phyloP scores from a whole-genome alignment of 2,888 invertebrate species.

The Copidosoma aretas region DNA sequence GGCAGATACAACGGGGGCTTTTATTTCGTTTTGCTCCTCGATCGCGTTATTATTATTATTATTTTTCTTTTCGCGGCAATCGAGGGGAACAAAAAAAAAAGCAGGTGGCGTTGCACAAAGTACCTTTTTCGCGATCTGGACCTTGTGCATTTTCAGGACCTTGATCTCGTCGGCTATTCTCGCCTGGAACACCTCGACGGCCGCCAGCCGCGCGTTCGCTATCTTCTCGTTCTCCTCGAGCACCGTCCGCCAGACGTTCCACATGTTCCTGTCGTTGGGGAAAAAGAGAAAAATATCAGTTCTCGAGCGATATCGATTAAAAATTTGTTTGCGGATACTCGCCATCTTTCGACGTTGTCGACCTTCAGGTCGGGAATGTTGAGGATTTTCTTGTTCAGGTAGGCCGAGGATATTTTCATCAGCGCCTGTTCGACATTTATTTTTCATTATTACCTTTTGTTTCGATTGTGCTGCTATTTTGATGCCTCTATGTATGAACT shows the following conservation, averaged over 20 bases:
- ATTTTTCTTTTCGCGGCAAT: too few relatives aligned
- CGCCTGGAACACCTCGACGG: slow-evolving; percentile 93
- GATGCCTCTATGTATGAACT: neutral
- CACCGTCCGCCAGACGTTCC: slow-evolving; percentile 96
- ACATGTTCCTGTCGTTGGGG: slow-evolving; percentile 80
- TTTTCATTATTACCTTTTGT: slow-evolving; percentile 1
- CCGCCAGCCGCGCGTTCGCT: slow-evolving; percentile 87
- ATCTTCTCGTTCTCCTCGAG: slow-evolving; percentile 94
- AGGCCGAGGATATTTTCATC: slow-evolving; percentile 88
- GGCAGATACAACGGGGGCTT: neutral
- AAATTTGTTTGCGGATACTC: slow-evolving; percentile 45
- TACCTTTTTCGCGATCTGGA: slow-evolving; percentile 82
- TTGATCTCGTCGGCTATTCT: slow-evolving; percentile 95
- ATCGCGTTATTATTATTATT: neutral
- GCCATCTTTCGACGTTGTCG: slow-evolving; percentile 92
- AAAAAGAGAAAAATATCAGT: too few relatives aligned
- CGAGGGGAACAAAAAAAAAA: neutral
- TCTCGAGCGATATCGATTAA: too few relatives aligned
- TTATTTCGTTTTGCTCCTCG: neutral
- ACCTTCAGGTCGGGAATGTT: slow-evolving; percentile 90
- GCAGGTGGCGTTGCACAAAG: too few relatives aligned
- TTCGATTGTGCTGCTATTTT: neutral
- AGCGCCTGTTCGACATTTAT: slow-evolving; percentile 70
- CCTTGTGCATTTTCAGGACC: slow-evolving; percentile 80
- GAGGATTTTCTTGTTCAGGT: slow-evolving; percentile 91